A percentile compares a stretch with the other conserved stretches of the same genome.
Evolutionary conservation across 2,113 vertebrate species (phyloP).

Genomic region (Anoura caudifer): DNA sequence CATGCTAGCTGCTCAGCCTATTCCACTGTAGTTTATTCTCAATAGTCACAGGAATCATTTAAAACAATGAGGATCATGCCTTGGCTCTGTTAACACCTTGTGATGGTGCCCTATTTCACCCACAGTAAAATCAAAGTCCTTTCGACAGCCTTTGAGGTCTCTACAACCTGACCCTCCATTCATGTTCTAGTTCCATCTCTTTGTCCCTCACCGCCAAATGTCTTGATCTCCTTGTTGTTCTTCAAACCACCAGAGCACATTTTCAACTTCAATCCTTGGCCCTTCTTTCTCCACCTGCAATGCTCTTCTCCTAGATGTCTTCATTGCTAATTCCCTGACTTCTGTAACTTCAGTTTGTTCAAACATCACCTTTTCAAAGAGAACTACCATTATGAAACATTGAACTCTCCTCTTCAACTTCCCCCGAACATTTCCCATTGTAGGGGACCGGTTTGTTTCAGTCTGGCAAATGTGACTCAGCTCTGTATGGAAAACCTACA

Average conservation of each 20-base stretch:
- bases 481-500: too few species aligned
- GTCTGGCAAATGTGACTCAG: too few species aligned
- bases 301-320: not conserved
- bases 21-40: not conserved
- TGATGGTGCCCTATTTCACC: not conserved
- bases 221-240: not conserved
- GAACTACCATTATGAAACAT: not conserved
- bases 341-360: not conserved
- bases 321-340: not conserved
- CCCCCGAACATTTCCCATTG: not conserved
- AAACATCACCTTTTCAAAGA: not conserved
- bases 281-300: not conserved
- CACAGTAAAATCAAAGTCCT: not conserved
- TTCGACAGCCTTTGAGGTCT: not conserved
- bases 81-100: not conserved
- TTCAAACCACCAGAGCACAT: not conserved
- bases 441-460: too few species aligned
- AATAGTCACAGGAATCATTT: not conserved
- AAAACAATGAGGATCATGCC: not conserved
- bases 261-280: not conserved
- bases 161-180: not conserved
- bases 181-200: not conserved
- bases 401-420: not conserved
- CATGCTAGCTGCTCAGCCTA: not conserved
- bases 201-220: not conserved